Evolutionary conservation across 64 coral and sea anemone species (phyloP).

Genomic region (Montipora foliosa): DNA sequence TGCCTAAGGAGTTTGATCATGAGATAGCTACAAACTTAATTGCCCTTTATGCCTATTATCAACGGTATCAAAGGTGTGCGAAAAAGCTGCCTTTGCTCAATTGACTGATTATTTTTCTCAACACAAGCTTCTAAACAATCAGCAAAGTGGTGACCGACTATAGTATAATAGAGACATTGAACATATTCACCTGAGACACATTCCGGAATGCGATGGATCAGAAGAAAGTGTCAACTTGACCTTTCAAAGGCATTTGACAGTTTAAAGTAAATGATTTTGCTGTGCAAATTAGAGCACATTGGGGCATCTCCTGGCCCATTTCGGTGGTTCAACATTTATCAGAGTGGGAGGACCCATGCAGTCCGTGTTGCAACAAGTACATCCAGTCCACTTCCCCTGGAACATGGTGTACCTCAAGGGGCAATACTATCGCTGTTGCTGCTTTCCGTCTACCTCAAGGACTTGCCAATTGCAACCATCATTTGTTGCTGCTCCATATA

Average conservation of each 20-base stretch:
- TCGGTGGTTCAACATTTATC: conserved; percentile 28
- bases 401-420: conserved; percentile 43
- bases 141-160: too few species aligned
- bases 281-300: neutral
- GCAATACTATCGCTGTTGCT: conserved; percentile 51
- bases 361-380: neutral
- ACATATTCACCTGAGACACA: neutral
- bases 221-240: neutral
- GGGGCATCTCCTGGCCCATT: neutral
- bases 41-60: neutral
- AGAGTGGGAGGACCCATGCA: conserved; percentile 21
- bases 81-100: neutral
- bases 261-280: neutral
- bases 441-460: conserved; percentile 51
- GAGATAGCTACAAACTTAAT: neutral
- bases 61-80: neutral
- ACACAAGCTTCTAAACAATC: too few species aligned
- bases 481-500: neutral
- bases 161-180: neutral
- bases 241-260: neutral
- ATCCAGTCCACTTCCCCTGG: conserved; percentile 1
- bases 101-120: neutral
- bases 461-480: neutral
- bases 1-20: neutral
- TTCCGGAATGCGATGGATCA: neutral